Percentiles rank a stretch among this genome's conserved stretches.
phyloP scores from a whole-genome alignment of 2,113 vertebrate species.

The Motacilla tschutschensis region DNA sequence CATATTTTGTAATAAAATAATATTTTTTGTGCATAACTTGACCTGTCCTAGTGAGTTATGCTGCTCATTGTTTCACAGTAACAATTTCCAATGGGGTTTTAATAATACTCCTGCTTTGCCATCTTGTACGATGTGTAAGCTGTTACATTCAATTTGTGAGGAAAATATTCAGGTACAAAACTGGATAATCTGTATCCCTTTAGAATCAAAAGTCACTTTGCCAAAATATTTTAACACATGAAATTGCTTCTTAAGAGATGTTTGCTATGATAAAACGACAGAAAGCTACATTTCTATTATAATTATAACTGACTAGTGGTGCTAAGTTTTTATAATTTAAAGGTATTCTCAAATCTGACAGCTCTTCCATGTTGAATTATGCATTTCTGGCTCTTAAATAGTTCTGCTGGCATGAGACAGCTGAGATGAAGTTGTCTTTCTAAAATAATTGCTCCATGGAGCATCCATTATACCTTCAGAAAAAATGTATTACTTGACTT shows the following conservation, averaged over 20 bases:
- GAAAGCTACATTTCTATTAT: constrained; percentile 82
- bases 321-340: constrained; percentile 86
- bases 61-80: constrained; percentile 54
- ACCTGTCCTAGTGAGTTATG: constrained; percentile 62
- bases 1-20: constrained; percentile 70
- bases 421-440: constrained; percentile 87
- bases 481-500: constrained; percentile 86
- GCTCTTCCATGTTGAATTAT: constrained; percentile 82
- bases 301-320: constrained; percentile 81
- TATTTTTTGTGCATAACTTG: constrained; percentile 65
- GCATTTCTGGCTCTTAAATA: constrained; percentile 83
- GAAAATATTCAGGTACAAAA: constrained; percentile 81
- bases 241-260: constrained; percentile 81
- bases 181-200: constrained; percentile 75
- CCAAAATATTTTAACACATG: constrained; percentile 83
- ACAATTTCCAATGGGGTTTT: constrained; percentile 72
- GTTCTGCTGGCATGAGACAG: constrained; percentile 82
- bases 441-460: constrained; percentile 86
- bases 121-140: constrained; percentile 30
- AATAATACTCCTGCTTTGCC: constrained; percentile 64
- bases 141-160: constrained; percentile 70
- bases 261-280: constrained; percentile 80
- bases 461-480: constrained; percentile 86
- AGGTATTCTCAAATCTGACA: constrained; percentile 85
- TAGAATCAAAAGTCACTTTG: constrained; percentile 80